Evolutionary conservation across 2,797 vertebrate species (phyloP), one percentile per base, ranked within the genome.

Genomic region (Pitangus sulphuratus): DNA sequence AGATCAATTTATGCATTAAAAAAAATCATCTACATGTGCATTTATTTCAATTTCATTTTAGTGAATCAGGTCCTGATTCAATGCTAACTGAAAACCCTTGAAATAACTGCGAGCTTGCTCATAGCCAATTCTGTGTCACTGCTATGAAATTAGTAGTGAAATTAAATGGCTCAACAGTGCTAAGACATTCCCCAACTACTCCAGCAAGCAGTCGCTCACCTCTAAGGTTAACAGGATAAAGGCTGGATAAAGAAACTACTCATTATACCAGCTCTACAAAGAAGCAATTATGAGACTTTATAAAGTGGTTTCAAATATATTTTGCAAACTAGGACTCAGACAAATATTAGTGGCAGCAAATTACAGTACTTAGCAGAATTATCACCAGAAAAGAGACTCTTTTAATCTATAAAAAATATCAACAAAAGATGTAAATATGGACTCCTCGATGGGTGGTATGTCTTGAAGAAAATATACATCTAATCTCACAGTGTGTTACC

Each of bases 341-440:
- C 98, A 98, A 98, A 98, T 98, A 98, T 98, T 98, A 98, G 98
- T 98, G 97, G 98, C 97, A 97, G 98, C 97, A 98, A 98, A 98
- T 98, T 98, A 98, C 98, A 98, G 98, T 98, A 98, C 98, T 98
- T 98, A 98, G 97, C 96, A 98, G 98, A 98, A 98, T 98, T 98
- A 98, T 98, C 98, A 98, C 98, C 98, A 98, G 98, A 98, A 98
- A 97, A 98, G 98, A 98, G 98, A 98, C 97, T 98, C 98, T 98
- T 97, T 98, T 98, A 98, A 98, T 98, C 98, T 98, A 98, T 98
- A 97, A 98, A 98, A 98, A 98, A 98, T 97, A 98, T 98, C 98
- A 98, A 98, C 98, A 98, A 98, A 98, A 98, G 98, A 98, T 98
- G 98, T 98, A 98, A 98, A 98, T 98, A 98, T 98, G 98, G 98